A percentile compares a stretch with the other conserved stretches of the same genome.
Conservation (phyloP, 2,888 invertebrate species). For the Tribolium freemani region DNA sequence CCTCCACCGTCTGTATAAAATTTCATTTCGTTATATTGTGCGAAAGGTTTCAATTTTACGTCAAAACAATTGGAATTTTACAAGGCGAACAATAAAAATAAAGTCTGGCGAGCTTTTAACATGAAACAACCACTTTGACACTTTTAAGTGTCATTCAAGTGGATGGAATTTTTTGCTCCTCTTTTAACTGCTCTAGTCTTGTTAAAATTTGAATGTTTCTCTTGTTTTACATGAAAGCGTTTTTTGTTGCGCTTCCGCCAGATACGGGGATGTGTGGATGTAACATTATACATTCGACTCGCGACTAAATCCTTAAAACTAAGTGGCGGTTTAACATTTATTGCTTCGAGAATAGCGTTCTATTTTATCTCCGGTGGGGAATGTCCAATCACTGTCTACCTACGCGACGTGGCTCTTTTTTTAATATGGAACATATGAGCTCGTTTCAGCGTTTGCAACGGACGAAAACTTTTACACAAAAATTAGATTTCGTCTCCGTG, state of each 20-base stretch:
- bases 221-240: slow-evolving; percentile 39
- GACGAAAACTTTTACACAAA: slow-evolving; percentile 20
- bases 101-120: slow-evolving; percentile 42
- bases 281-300: slow-evolving; percentile 30
- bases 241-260: slow-evolving; percentile 39
- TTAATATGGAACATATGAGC: slow-evolving; percentile 7
- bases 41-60: slow-evolving; percentile 47
- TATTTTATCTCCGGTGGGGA: slow-evolving; percentile 8
- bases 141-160: slow-evolving; percentile 43
- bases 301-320: slow-evolving; percentile 26
- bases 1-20: slow-evolving; percentile 26
- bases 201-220: slow-evolving; percentile 41
- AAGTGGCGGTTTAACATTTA: slow-evolving; percentile 37
- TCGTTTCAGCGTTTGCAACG: not conserved
- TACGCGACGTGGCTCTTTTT: slow-evolving; percentile 4
- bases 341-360: slow-evolving; percentile 13
- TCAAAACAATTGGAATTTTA: slow-evolving; percentile 44
- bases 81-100: slow-evolving; percentile 42
- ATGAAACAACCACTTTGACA: slow-evolving; percentile 46
- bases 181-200: slow-evolving; percentile 33
- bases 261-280: slow-evolving; percentile 34
- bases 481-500: slow-evolving; percentile 8
- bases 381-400: slow-evolving; percentile 10
- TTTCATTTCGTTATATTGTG: slow-evolving; percentile 42
- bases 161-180: slow-evolving; percentile 35